Percentiles rank a stretch among this genome's conserved stretches.
These are phyloP conservation scores for Limulus polyphemus DNA, from an alignment of 2,888 invertebrate genomes.

Conservation along the genomic window DNA sequence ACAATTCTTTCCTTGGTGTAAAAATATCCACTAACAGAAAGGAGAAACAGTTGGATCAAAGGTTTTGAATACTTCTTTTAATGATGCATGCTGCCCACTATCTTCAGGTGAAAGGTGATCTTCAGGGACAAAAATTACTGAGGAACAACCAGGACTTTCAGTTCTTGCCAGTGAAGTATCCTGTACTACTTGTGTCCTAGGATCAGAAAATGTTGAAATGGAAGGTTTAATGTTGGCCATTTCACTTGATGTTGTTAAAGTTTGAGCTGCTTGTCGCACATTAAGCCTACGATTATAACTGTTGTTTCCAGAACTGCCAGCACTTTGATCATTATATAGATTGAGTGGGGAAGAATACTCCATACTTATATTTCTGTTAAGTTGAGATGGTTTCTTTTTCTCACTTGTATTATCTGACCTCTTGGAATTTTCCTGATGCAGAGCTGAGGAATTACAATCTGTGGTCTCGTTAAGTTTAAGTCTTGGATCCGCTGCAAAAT, in stretches of 20 bases:
- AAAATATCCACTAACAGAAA: conserved; percentile 31
- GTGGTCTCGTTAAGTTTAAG: neutral
- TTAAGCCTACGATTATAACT: conserved; percentile 30
- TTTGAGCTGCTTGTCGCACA: too few relatives aligned
- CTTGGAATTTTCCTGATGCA: neutral
- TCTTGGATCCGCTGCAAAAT: conserved; percentile 6
- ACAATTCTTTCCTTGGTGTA: too few relatives aligned
- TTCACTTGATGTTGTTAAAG: too few relatives aligned
- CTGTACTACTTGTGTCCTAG: neutral
- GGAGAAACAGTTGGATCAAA: conserved; percentile 40
- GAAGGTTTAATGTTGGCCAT: neutral
- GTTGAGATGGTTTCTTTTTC: conserved; percentile 23
- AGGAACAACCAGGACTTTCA: neutral
- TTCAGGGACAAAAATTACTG: neutral
- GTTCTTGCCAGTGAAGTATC: neutral
- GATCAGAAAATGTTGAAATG: neutral
- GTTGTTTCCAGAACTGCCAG: conserved; percentile 28
- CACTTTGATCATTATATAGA: conserved; percentile 26
- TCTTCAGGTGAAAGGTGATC: too few relatives aligned
- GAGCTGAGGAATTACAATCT: too few relatives aligned
- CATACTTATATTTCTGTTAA: conserved; percentile 31
- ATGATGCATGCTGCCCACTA: conserved; percentile 22
- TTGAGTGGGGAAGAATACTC: conserved; percentile 36
- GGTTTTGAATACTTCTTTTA: conserved; percentile 38
- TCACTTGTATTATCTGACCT: conserved; percentile 8